phyloP scores from a whole-genome alignment of 2,797 vertebrate genomes.

The Mionectes olivaceus region DNA sequence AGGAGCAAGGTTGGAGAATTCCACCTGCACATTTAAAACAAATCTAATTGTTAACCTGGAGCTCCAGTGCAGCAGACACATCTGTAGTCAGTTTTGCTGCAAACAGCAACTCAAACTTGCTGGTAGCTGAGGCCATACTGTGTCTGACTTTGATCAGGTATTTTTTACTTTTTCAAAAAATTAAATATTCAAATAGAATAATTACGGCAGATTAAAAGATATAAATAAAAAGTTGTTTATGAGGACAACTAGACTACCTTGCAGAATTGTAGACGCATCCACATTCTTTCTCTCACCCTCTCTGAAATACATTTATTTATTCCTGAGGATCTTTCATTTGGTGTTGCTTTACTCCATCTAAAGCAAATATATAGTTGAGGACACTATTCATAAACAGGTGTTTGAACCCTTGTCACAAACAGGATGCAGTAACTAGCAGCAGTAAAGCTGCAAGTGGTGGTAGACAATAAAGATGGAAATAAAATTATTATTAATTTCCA shows the following conservation, averaged over 20 bases:
- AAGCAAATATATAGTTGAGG: neutral
- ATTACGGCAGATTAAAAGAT: neutral
- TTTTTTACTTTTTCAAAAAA: neutral
- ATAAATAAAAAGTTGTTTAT: neutral
- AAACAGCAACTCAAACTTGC: neutral
- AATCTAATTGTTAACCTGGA: neutral
- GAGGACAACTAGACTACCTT: neutral
- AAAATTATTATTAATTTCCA: neutral
- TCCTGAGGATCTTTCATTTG: neutral
- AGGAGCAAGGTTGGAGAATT: neutral
- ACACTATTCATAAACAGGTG: neutral
- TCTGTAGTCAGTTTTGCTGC: neutral
- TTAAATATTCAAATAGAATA: neutral
- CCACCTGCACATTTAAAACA: neutral
- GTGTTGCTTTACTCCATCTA: neutral
- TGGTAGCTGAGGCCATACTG: fast-evolving
- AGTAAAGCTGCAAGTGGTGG: neutral
- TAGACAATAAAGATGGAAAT: neutral
- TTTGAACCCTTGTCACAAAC: neutral
- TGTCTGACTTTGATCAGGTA: neutral
- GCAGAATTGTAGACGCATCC: neutral
- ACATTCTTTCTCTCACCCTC: neutral
- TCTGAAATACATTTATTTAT: neutral
- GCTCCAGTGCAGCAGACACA: neutral
- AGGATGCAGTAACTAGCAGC: neutral